These are phyloP conservation scores for Lasioglossum pauxillum DNA, from an alignment of 2,888 invertebrate genomes.

Conservation along the genomic window DNA sequence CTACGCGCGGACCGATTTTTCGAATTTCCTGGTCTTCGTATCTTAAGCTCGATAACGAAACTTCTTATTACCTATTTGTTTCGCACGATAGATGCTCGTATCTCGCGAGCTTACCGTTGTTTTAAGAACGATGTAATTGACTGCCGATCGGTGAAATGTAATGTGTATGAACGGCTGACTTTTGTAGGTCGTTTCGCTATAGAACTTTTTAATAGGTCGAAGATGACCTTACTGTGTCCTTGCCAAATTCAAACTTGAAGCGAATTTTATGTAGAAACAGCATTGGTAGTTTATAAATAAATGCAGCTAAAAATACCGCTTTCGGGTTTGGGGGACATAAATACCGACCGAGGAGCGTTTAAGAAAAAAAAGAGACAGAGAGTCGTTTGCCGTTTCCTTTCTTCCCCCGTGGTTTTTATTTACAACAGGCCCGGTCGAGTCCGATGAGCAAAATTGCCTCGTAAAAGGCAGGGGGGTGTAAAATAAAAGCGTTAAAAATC, in stretches of 20 bases:
- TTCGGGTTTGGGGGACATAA: conserved; percentile 39
- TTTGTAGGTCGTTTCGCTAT: neutral
- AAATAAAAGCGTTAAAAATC: conserved; percentile 65
- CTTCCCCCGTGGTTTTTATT: conserved; percentile 64
- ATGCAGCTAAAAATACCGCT: conserved; percentile 30
- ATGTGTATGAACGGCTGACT: too few relatives aligned
- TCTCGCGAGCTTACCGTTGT: too few relatives aligned
- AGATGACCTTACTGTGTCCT: neutral
- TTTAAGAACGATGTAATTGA: too few relatives aligned
- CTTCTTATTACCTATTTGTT: neutral
- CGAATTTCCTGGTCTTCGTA: neutral
- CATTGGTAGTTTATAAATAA: conserved; percentile 29
- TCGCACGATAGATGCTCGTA: too few relatives aligned
- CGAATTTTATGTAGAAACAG: neutral
- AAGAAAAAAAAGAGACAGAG: conserved; percentile 17
- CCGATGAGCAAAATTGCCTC: conserved; percentile 62
- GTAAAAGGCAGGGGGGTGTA: conserved; percentile 50
- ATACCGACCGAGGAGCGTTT: conserved; percentile 36
- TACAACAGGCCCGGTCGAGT: conserved; percentile 41
- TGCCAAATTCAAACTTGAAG: neutral
- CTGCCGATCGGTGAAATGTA: too few relatives aligned
- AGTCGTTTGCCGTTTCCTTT: conserved; percentile 67
- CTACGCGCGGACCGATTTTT: neutral
- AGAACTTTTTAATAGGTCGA: neutral
- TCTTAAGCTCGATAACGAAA: neutral